Conservation (phyloP, 2,888 invertebrate genomes). For the Conistra vaccinii region DNA sequence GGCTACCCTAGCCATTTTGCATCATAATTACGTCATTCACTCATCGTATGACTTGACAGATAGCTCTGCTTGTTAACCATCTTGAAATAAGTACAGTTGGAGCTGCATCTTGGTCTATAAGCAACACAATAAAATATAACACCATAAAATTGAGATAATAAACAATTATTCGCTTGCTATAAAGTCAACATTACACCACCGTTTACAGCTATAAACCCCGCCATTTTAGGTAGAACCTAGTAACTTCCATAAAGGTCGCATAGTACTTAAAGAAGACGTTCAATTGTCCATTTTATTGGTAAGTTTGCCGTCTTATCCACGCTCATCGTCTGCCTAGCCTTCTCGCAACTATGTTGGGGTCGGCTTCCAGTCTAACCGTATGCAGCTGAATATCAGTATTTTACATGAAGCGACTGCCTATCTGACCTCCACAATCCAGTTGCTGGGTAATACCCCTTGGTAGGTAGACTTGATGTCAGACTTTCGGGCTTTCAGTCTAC, state of each 20-base stretch:
- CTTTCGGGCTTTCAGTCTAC: no score
- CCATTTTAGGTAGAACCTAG: constrained; percentile 31
- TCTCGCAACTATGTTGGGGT: neutral
- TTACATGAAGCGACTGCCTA: neutral
- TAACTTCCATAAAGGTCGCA: constrained; percentile 29
- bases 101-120: neutral
- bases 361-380: neutral
- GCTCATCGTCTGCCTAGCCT: neutral
- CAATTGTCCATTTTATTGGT: constrained; percentile 52
- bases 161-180: constrained; percentile 36
- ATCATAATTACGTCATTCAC: no score
- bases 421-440: neutral
- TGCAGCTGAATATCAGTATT: neutral
- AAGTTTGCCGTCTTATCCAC: neutral
- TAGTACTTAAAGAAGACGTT: constrained; percentile 29
- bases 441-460: neutral
- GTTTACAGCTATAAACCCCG: constrained; percentile 34
- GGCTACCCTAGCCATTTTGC: no score
- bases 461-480: neutral
- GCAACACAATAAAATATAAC: constrained; percentile 15
- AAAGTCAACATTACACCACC: constrained; percentile 35
- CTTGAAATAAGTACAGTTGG: neutral
- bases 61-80: no score
- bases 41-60: no score
- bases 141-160: constrained; percentile 26